Percentiles rank a stretch among this genome's conserved stretches.
These are phyloP conservation scores for Atta cephalotes DNA, from an alignment of 1,140 invertebrate genomes.

Conservation along the genomic window DNA sequence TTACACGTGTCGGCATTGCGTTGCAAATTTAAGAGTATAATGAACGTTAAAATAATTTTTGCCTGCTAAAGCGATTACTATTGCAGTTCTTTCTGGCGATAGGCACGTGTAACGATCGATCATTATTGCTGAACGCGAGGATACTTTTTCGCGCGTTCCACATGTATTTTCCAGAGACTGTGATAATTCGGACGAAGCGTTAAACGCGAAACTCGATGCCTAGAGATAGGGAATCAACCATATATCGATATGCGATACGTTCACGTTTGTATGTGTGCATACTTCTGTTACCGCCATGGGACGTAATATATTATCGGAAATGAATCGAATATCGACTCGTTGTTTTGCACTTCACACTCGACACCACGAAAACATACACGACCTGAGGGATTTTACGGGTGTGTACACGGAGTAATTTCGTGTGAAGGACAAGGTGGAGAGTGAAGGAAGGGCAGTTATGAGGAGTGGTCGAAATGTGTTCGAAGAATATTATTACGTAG, in stretches of 20 bases:
- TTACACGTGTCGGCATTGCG: too few species aligned
- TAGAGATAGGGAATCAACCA: conserved; percentile 12
- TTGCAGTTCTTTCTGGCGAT: conserved; percentile 48
- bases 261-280: not conserved
- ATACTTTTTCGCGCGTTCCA: not conserved
- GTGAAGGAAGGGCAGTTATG: not conserved
- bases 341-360: conserved; percentile 57
- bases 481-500: conserved; percentile 60
- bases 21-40: not conserved
- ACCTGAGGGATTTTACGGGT: conserved; percentile 64
- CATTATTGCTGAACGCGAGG: conserved; percentile 27
- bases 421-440: conserved; percentile 64
- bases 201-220: conserved; percentile 39
- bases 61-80: conserved; percentile 41
- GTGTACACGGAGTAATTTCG: conserved; percentile 56
- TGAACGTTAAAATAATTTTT: conserved; percentile 42
- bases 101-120: conserved; percentile 49
- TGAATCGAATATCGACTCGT: conserved; percentile 75
- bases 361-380: conserved; percentile 57
- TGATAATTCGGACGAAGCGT: conserved; percentile 31
- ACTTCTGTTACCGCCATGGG: conserved; percentile 65
- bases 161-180: not conserved
- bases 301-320: conserved; percentile 75
- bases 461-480: conserved; percentile 15
- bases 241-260: conserved; percentile 28